Evolutionary conservation across 2,113 vertebrate species (phyloP), one percentile per base, ranked within the genome.

Genomic region (Anolis carolinensis): DNA sequence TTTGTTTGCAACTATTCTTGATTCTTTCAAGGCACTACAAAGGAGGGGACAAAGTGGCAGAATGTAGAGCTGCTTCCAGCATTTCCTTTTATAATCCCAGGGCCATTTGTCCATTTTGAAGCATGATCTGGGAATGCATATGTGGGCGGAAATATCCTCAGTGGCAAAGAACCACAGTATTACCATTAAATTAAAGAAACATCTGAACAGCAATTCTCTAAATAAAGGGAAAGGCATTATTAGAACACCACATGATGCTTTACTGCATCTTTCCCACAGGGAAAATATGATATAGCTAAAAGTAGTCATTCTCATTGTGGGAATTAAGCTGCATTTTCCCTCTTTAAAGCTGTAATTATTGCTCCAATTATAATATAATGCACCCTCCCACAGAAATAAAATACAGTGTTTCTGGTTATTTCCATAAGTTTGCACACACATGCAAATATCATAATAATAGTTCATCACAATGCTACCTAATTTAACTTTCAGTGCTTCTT

Each of bases 341-440:
- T 27, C 63, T 13, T 39, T 48, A 73, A 39, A 73, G 30, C 65
- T 67, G 21, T 79, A 70, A 83, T 63, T 72, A 73, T 84, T 84
- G 32, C 32, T 30, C 7, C 39, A 86, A 34, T 59, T 84, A 83
- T 18, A 85, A 50, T 52, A 87, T 0, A 5, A 65, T 23, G 20
- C 88, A 3, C 89, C 74, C 79, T 23, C 30, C 80, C 63, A 7
- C 67, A 83, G 83, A 68, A 86, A 91, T 80, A 81, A 91, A 91
- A 87, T 9, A 89, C 7, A 67, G 32, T n/a, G 2, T 23, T 65
- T 81, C 5, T 68, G 62, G 25, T 91, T 81, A 76, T 89, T 91
- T 87, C 71, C 81, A 32, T 50, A 85, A 88, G 63, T 79, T 86
- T 0, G 36, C 16, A 89, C 52, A 86, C 3, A 34, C 39, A 52